Base-by-base conservation (phyloP, 2,888 invertebrate species). In the Gastracanthus pulcherrimus region DNA sequence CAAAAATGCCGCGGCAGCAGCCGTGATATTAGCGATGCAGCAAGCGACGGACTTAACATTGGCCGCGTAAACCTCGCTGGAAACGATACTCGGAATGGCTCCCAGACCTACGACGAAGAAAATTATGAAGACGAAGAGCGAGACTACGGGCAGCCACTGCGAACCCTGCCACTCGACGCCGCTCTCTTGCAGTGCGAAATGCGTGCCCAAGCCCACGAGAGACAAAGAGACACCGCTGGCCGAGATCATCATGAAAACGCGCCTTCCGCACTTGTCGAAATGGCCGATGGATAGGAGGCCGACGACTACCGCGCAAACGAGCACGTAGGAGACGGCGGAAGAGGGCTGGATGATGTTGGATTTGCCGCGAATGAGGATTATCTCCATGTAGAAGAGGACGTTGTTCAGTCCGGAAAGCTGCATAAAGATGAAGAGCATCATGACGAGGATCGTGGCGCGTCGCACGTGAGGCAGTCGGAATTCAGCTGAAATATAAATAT, bases 301-400 rank as follows among this genome's bases (percentile, higher is more conserved):
- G 1, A 87, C 80, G 0, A 85, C 7, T 38, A 90, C 86, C 0
- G 88, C 87, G 36, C 82, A 80, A 1, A 62, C 23, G 29, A 86
- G 85, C 11, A 87, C 87, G 9, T 89, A 84, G 3, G 89, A 88
- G 2, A 90, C 89, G 9, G 87, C 75, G 2, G 77, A 77, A 3
- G 89, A 81, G 0, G 91, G 89, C 0, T 84, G 29, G 1, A 90
- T 82, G 1, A 86, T 82, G 0, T 82, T 86, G 0, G 89, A 87
- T 3, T 82, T 31, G 0, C 87, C 87, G 0, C 84, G 85, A 4
- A 36, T 84, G 31, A 90, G 67, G 16, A 91, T 89, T 7, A 85
- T 86, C 77, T 91, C 90, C 89, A 89, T 88, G 83, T 90, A 90
- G 48, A 87, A 88, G 9, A 87, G 38, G 9, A 90, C 81, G 6